Conservation (phyloP, 2,888 invertebrate genomes). For the Noctua pronuba region DNA sequence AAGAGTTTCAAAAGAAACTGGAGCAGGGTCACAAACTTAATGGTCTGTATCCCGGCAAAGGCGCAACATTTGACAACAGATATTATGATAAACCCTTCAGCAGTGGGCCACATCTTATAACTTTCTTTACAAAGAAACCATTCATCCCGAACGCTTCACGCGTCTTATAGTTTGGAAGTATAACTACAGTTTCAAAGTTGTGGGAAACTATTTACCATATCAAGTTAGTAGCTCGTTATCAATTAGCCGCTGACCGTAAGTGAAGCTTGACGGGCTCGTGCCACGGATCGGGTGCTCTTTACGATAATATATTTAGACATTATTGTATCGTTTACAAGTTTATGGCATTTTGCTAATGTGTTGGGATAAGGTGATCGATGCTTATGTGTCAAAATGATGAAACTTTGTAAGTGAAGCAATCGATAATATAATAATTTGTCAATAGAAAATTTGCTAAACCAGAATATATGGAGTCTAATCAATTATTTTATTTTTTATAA, state of each 20-base stretch:
- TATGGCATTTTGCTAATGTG: slow-evolving; percentile 1
- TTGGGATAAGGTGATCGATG: neutral
- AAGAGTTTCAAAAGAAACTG: slow-evolving; percentile 27
- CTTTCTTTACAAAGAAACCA: slow-evolving; percentile 45
- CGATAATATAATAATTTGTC: neutral
- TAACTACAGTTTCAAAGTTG: slow-evolving; percentile 44
- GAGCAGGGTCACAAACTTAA: slow-evolving; percentile 34
- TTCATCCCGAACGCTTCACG: slow-evolving; percentile 39
- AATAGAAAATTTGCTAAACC: neutral
- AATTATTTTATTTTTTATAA: neutral
- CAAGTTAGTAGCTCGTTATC: slow-evolving; percentile 50
- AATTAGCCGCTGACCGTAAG: slow-evolving; percentile 53
- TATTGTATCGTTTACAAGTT: slow-evolving; percentile 3
- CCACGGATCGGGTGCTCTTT: neutral
- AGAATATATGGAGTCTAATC: neutral
- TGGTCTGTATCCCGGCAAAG: slow-evolving; percentile 14
- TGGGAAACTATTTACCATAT: slow-evolving; percentile 57
- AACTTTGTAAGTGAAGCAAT: neutral
- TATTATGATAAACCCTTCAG: slow-evolving; percentile 55
- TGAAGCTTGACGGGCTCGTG: slow-evolving; percentile 18
- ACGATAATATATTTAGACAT: neutral
- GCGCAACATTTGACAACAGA: slow-evolving; percentile 46
- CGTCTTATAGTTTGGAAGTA: slow-evolving; percentile 37
- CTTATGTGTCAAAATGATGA: neutral
- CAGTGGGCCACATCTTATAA: slow-evolving; percentile 24